Base-by-base conservation (phyloP, 2,113 vertebrate genomes). In the Caranx melampygus region DNA sequence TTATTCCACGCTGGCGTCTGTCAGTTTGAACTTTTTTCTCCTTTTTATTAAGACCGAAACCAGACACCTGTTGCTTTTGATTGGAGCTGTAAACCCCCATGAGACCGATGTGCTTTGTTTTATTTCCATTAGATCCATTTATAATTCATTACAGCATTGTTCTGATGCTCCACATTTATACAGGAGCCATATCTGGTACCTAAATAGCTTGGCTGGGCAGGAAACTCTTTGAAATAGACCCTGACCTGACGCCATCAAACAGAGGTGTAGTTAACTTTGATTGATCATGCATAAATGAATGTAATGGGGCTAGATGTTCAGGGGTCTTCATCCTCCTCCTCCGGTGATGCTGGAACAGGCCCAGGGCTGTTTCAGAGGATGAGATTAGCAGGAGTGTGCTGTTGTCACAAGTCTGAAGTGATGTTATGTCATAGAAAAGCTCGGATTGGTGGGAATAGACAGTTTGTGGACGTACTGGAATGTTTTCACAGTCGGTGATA, bases 61-160 rank as follows among this genome's bases (percentile, higher is more conserved):
- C 20, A 64, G 49, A 59, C 75, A 79, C 81, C 81, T 79, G 77
- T 63, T 82, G 44, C 61, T 70, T 66, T 64, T 1, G 47, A 11
- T 68, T 69, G 59, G 34, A 55, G n/a, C 1, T 69, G 5, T 47
- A 40, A 55, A 14, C 11, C 8, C 21, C 34, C 10, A 4, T 67
- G 52, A 54, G 52, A 20, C 18, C 10, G 14, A 33, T 51, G 44
- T 60, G 61, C 63, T 67, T 20, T 47, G 10, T 34, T 8, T 42
- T 33, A 18, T n/a, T 26, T 51, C 14, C 7, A 33, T 52, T 44
- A 20, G 37, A 49, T 16, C 8, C 33, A 62, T 35, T 6, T 21
- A 40, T 21, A 21, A 14, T 54, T 31, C 31, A 44, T 59, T 3
- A 21, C 15, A 73, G 16, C 2, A 11, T 40, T 66, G 6, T 5